Evolutionary conservation across 2,113 vertebrate species (phyloP).

Genomic region (Steatornis caripensis): DNA sequence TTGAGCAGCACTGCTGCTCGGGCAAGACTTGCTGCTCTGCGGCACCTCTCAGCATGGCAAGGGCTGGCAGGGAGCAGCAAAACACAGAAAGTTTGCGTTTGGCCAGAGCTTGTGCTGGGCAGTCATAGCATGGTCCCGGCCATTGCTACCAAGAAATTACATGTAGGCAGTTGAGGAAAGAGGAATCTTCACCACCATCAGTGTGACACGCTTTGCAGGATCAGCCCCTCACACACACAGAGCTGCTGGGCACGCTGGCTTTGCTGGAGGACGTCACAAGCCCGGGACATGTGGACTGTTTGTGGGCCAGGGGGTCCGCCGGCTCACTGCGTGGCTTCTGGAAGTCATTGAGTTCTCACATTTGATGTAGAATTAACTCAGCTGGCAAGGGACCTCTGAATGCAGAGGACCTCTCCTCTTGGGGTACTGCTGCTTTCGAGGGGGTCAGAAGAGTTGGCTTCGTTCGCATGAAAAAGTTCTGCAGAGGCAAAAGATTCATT

Average conservation of each 20-base stretch:
- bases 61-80: neutral
- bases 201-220: neutral
- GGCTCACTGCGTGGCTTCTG: neutral
- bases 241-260: neutral
- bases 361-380: neutral
- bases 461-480: neutral
- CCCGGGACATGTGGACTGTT: neutral
- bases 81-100: neutral
- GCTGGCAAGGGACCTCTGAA: neutral
- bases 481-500: neutral
- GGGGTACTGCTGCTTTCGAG: neutral
- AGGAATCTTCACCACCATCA: neutral
- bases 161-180: rapidly evolving
- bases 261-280: neutral
- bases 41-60: rapidly evolving
- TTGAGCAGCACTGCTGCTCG: neutral
- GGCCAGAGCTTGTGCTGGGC: neutral
- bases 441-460: neutral
- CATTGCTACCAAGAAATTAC: rapidly evolving
- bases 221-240: neutral
- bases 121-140: neutral
- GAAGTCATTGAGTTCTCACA: neutral
- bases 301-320: neutral
- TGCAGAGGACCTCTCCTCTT: neutral
- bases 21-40: neutral